Percentiles rank a stretch among this genome's conserved stretches.
phyloP scores from a whole-genome alignment of 2,888 invertebrate genomes.

The Alcis repandata region DNA sequence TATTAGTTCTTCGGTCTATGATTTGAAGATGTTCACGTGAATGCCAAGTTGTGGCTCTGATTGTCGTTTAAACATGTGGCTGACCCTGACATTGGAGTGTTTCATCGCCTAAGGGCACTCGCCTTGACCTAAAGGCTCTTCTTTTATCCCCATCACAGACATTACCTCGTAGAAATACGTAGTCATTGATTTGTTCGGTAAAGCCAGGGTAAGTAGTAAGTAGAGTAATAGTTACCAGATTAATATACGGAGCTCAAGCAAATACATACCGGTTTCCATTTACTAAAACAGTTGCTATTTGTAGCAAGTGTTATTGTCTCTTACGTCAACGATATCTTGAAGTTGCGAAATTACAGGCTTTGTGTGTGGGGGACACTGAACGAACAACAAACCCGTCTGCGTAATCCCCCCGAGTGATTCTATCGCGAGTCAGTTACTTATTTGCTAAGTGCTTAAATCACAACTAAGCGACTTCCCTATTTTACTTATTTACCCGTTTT shows the following conservation, averaged over 20 bases:
- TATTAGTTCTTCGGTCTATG: slow-evolving; percentile 3
- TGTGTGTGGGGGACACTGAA: slow-evolving; percentile 1
- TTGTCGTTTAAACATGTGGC: not conserved
- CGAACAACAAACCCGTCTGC: not conserved
- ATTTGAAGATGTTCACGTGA: slow-evolving; percentile 12
- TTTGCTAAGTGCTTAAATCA: not conserved
- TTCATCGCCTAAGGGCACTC: not conserved
- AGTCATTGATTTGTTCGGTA: not conserved
- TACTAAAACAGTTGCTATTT: too few relatives aligned
- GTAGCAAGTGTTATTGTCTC: not conserved
- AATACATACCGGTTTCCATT: too few relatives aligned
- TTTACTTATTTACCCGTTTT: not conserved
- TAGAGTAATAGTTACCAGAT: too few relatives aligned
- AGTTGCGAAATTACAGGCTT: slow-evolving; percentile 1
- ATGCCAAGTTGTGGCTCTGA: slow-evolving; percentile 6
- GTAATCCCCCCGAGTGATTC: not conserved
- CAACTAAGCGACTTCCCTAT: not conserved
- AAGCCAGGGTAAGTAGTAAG: too few relatives aligned
- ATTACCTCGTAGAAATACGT: not conserved
- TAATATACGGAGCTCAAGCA: too few relatives aligned
- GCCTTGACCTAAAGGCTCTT: slow-evolving; percentile 6
- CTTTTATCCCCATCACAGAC: not conserved
- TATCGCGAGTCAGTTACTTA: not conserved
- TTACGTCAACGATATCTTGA: not conserved
- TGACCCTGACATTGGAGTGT: slow-evolving; percentile 4